A percentile compares a stretch with the other conserved stretches of the same genome.
Conservation (phyloP, 2,113 vertebrate genomes). For the Phaetusa simplex region DNA sequence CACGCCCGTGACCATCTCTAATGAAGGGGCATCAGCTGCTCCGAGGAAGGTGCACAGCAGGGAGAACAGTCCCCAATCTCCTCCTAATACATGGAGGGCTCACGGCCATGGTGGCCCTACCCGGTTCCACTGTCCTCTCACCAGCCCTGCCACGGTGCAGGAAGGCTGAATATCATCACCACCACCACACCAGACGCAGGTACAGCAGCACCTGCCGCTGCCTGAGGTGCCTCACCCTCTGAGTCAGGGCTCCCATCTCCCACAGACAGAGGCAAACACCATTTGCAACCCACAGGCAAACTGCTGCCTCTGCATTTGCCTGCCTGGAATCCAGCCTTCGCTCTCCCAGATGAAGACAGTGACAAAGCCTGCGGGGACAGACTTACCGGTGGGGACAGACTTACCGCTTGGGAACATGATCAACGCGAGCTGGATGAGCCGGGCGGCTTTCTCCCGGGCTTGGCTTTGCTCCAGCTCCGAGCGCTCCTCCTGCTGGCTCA, state of each 20-base stretch:
- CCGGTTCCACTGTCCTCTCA: accelerated
- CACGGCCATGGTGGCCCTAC: background rate
- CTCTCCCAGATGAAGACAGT: background rate
- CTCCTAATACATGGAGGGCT: background rate
- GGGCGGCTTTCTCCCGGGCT: conserved; percentile 73
- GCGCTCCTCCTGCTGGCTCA: conserved; percentile 89
- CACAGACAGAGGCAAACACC: background rate
- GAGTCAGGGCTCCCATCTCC: background rate
- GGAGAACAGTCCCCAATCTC: background rate
- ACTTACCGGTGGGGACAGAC: conserved; percentile 24
- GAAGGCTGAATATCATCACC: background rate
- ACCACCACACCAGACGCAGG: background rate
- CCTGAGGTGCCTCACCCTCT: background rate
- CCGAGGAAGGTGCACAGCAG: background rate
- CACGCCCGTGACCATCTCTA: background rate
- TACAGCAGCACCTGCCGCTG: background rate
- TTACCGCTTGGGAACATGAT: conserved; percentile 93
- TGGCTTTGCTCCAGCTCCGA: conserved; percentile 74
- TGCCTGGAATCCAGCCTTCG: background rate
- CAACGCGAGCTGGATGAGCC: conserved; percentile 83
- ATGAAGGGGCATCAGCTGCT: background rate
- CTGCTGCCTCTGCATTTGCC: background rate
- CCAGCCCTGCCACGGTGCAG: accelerated
- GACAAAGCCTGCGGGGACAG: background rate
- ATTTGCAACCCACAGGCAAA: background rate